A percentile compares a stretch with the other conserved stretches of the same genome.
Evolutionary conservation across 2,113 vertebrate species (phyloP).

Genomic region (Passer domesticus): DNA sequence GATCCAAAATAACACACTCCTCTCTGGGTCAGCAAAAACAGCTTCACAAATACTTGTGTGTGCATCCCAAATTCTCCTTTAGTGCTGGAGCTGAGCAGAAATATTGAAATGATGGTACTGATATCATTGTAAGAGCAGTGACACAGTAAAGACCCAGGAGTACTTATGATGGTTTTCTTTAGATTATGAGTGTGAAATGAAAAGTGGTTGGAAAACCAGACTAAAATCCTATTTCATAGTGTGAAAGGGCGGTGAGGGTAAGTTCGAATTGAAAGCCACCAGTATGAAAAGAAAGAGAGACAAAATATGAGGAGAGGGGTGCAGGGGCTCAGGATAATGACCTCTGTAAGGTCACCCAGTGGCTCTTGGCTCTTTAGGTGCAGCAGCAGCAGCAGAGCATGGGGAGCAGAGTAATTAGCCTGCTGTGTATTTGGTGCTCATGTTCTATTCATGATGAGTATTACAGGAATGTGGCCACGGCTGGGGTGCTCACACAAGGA

Average conservation of each 20-base stretch:
- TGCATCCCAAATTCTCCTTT: neutral
- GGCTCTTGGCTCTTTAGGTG: neutral
- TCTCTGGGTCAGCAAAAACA: neutral
- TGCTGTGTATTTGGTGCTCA: rapidly evolving
- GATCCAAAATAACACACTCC: neutral
- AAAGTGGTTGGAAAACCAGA: neutral
- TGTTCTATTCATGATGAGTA: too few relatives aligned
- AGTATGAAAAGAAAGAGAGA: neutral
- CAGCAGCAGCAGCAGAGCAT: neutral
- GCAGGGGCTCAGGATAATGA: neutral
- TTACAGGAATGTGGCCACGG: rapidly evolving
- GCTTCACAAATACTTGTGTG: neutral
- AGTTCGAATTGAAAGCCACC: neutral
- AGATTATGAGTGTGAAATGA: neutral
- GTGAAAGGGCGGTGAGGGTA: neutral
- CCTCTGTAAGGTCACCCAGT: neutral
- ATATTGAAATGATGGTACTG: neutral
- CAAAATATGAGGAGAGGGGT: neutral
- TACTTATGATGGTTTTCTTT: neutral
- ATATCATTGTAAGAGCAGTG: neutral
- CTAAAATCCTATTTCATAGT: neutral
- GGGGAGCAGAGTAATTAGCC: rapidly evolving
- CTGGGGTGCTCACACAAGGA: neutral
- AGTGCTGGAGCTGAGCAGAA: neutral
- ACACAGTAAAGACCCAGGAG: neutral